Evolutionary conservation across 2,113 vertebrate genomes (phyloP).

Genomic region (Ammodytes marinus): DNA sequence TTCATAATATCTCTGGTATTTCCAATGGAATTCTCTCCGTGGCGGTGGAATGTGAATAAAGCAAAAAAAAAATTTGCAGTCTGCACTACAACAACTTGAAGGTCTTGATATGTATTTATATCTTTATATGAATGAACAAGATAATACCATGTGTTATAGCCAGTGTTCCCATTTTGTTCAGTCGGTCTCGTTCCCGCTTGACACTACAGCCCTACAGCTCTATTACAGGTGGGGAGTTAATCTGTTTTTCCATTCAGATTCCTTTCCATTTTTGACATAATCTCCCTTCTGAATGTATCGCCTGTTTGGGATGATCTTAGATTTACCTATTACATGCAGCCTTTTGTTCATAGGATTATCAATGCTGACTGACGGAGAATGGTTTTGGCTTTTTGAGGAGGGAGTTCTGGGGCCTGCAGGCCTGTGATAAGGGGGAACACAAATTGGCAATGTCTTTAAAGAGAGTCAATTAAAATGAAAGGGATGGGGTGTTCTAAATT

Average conservation of each 20-base stretch:
- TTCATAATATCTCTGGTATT: neutral
- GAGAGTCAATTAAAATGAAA: constrained; percentile 66
- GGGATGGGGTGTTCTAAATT: constrained; percentile 47
- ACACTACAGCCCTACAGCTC: neutral
- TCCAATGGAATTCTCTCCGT: neutral
- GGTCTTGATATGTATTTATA: neutral
- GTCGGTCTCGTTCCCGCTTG: neutral
- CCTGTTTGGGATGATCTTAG: constrained; percentile 23
- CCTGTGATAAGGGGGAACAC: constrained; percentile 57
- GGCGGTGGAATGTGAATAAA: neutral
- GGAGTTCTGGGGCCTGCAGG: constrained; percentile 40
- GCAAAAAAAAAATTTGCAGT: neutral
- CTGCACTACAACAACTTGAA: neutral
- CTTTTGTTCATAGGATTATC: constrained; percentile 53
- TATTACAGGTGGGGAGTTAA: neutral
- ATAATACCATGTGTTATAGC: neutral
- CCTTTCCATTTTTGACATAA: too few species aligned
- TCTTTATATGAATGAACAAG: constrained; percentile 4
- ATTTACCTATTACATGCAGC: constrained; percentile 24
- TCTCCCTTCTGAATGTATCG: constrained; percentile 30
- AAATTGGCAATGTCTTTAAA: constrained; percentile 64
- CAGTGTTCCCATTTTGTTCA: neutral
- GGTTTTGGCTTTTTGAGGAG: constrained; percentile 4
- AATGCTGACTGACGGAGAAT: constrained; percentile 20
- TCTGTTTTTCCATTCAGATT: constrained; percentile 43